These are phyloP conservation scores for Benthosema pterotum DNA, from an alignment of 2,797 vertebrate species.

Conservation along the genomic window DNA sequence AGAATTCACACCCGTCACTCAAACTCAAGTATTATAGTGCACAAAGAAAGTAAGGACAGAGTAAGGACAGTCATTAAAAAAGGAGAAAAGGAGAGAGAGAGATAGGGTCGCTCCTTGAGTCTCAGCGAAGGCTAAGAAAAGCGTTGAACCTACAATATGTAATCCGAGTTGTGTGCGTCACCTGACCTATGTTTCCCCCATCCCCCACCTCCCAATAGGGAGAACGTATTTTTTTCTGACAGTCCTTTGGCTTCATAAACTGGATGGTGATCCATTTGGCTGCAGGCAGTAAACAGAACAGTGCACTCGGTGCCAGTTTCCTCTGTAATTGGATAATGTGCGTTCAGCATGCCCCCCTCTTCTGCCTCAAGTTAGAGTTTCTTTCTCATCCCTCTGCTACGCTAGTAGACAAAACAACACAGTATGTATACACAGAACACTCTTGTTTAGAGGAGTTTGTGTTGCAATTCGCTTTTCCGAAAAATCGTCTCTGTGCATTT, in stretches of 20 bases:
- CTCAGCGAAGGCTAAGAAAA: constrained; percentile 5
- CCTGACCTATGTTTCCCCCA: constrained; percentile 42
- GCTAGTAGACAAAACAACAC: background rate
- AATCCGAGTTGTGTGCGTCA: constrained; percentile 59
- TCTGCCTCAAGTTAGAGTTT: background rate
- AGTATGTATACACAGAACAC: too few species aligned
- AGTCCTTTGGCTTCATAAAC: background rate
- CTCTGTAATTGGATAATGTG: background rate
- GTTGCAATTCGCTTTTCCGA: too few species aligned
- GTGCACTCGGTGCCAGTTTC: constrained; percentile 5
- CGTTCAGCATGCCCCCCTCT: background rate
- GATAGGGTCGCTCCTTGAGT: too few species aligned
- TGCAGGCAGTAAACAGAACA: background rate
- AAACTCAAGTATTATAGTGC: background rate
- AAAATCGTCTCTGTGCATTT: too few species aligned
- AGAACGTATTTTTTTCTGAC: background rate
- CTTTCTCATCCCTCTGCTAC: background rate
- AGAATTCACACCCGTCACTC: background rate
- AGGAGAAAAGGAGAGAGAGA: constrained; percentile 25
- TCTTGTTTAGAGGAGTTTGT: too few species aligned
- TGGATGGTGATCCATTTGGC: background rate
- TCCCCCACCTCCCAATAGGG: constrained; percentile 5
- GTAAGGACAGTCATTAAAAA: background rate
- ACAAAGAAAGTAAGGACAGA: constrained; percentile 23
- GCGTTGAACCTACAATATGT: constrained; percentile 38